These are phyloP conservation scores for Chelonus insularis DNA, from an alignment of 1,140 invertebrate genomes.

Conservation along the genomic window DNA sequence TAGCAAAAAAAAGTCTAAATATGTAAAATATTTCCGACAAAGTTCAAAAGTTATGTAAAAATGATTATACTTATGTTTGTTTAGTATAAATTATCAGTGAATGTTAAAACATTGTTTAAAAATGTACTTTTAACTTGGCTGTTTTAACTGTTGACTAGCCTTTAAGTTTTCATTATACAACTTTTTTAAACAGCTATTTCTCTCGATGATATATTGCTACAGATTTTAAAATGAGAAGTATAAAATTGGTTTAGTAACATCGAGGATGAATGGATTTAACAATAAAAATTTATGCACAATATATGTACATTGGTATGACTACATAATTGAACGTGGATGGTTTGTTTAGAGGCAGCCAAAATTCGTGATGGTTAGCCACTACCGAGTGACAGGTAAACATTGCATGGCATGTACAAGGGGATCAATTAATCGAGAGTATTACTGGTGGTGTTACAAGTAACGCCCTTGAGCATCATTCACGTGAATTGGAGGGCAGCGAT, in stretches of 20 bases:
- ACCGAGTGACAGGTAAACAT: constrained; percentile 4
- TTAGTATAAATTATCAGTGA: too few relatives aligned
- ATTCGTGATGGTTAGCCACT: constrained; percentile 1
- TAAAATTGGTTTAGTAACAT: not conserved
- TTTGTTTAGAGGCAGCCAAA: not conserved
- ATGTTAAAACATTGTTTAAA: too few relatives aligned
- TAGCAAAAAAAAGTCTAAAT: too few relatives aligned
- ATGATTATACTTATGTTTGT: too few relatives aligned
- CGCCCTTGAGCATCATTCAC: constrained; percentile 5
- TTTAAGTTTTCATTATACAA: too few relatives aligned
- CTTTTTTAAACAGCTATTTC: too few relatives aligned
- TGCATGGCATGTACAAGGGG: not conserved
- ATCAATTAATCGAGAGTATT: not conserved
- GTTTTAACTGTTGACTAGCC: too few relatives aligned
- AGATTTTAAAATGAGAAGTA: too few relatives aligned
- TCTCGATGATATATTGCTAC: too few relatives aligned
- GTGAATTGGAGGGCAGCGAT: not conserved
- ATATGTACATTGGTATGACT: not conserved
- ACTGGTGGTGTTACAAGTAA: not conserved
- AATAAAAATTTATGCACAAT: not conserved
- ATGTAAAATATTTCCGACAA: too few relatives aligned
- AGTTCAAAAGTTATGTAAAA: too few relatives aligned
- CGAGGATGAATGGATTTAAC: not conserved
- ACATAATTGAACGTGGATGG: not conserved
- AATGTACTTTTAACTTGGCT: too few relatives aligned